Evolutionary conservation across 2,113 vertebrate genomes (phyloP), one percentile per base, ranked within the genome.

Genomic region (Coreoperca whiteheadi): DNA sequence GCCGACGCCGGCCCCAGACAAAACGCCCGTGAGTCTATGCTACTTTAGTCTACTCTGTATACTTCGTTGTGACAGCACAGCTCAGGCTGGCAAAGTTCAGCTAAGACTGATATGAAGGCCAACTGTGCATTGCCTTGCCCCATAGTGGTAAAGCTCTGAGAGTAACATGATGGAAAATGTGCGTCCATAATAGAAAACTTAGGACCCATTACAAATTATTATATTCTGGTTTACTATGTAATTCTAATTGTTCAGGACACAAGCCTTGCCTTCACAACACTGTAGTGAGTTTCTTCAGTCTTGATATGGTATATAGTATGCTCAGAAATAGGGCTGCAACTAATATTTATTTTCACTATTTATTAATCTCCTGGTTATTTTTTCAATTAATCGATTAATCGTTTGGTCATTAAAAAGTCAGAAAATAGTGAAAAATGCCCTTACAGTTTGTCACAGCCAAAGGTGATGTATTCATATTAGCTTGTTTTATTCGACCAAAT

Each of bases 11-110:
- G 56, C 53, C 0, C 4, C 77, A 0, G 71, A 65, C 16, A 64
- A 41, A 30, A 75, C 53, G 4, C 53, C 69, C 15, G 90, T 92
- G 79, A 65, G 90, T 77, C 53, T 1, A 1, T 16, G 0, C 16
- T 10, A 2, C 69, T 73, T 56, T 6, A 63, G 3, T 16, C 63
- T 9, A 2, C 34, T 59, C 6, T 20, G 8, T 56, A 5, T n/a
- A 23, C 37, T 37, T 30, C 1, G 16, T 61, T 8, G 7, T 39
- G 7, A 69, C 14, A 43, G 43, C 43, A 43, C 3, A 43, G 43
- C 14, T 43, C 12, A 15, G 43, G 43, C 12, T 43, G 12, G 4
- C 14, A 43, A 69, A 57, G 8, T 15, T 14, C 10, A 64, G 1
- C 41, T 16, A 18, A 54, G 15, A 16, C 11, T n/a, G 30, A 15